A percentile compares a stretch with the other conserved stretches of the same genome.
These are phyloP conservation scores for Hephaestus fuliginosus DNA, from an alignment of 2,797 vertebrate species.

Conservation along the genomic window DNA sequence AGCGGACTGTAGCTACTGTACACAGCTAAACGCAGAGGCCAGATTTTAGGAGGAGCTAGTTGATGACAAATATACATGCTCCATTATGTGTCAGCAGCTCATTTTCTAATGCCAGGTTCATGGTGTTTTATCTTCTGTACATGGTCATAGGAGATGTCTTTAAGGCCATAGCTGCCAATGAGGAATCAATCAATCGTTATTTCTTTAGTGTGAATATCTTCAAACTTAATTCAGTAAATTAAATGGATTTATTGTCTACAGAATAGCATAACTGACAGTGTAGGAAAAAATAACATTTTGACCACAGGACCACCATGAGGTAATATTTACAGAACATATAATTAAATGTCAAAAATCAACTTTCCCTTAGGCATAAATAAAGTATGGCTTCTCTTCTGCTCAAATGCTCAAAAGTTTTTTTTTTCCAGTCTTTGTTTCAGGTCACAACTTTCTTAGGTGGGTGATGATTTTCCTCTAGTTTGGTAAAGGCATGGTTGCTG, in stretches of 20 bases:
- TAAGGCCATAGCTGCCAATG: not conserved
- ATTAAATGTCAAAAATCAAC: too few species aligned
- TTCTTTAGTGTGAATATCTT: too few species aligned
- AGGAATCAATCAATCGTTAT: not conserved
- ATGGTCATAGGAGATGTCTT: not conserved
- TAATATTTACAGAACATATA: too few species aligned
- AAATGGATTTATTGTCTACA: not conserved
- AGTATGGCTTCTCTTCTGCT: too few species aligned
- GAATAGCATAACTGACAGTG: not conserved
- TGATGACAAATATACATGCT: not conserved
- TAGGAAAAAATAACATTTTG: too few species aligned
- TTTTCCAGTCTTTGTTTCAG: too few species aligned
- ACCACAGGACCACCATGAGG: too few species aligned
- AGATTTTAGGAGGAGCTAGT: not conserved
- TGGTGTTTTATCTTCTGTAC: not conserved
- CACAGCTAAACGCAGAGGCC: not conserved
- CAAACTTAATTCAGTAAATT: too few species aligned
- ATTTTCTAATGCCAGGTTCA: not conserved
- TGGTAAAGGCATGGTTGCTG: too few species aligned
- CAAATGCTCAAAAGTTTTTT: not conserved
- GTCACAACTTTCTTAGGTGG: too few species aligned
- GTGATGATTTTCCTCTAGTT: too few species aligned
- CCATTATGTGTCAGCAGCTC: not conserved
- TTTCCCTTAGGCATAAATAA: too few species aligned
- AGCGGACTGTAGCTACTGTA: not conserved